Percentiles rank a stretch among this genome's conserved stretches.
These are phyloP conservation scores for Apeira syringaria DNA, from an alignment of 2,888 invertebrate genomes.

Conservation along the genomic window DNA sequence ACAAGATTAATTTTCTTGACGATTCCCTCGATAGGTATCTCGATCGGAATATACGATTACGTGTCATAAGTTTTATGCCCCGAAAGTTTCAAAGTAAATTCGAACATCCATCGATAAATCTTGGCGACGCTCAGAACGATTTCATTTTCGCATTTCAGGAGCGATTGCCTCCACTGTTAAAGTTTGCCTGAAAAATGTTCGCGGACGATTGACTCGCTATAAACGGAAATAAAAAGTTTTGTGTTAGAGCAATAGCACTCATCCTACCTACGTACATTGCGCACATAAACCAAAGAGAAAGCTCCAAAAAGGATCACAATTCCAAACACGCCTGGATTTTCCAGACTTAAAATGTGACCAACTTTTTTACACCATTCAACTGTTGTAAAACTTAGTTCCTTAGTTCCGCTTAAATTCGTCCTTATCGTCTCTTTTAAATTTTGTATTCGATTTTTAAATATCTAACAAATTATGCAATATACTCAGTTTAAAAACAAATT, in stretches of 20 bases:
- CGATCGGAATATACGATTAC: conserved; percentile 79
- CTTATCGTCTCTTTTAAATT: conserved; percentile 34
- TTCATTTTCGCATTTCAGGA: conserved; percentile 84
- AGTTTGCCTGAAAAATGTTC: conserved; percentile 84
- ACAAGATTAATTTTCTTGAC: conserved; percentile 56
- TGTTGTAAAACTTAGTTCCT: conserved; percentile 51
- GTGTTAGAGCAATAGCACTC: conserved; percentile 78
- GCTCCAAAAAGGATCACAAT: conserved; percentile 67
- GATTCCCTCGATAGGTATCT: conserved; percentile 55
- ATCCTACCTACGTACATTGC: conserved; percentile 52
- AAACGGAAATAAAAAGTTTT: conserved; percentile 84
- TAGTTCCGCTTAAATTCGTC: conserved; percentile 39
- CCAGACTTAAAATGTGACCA: conserved; percentile 59
- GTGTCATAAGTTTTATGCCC: conserved; percentile 82
- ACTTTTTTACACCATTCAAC: conserved; percentile 54
- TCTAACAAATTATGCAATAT: conserved; percentile 14
- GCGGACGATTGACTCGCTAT: conserved; percentile 82
- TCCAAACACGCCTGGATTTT: conserved; percentile 61
- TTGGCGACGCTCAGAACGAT: conserved; percentile 82
- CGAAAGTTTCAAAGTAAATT: conserved; percentile 82
- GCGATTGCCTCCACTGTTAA: conserved; percentile 83
- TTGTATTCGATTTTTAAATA: conserved; percentile 20
- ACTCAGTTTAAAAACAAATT: conserved; percentile 53
- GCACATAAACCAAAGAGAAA: conserved; percentile 74
- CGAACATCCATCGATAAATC: conserved; percentile 83